Evolutionary conservation across 1,140 invertebrate genomes (phyloP).

Genomic region (Zaprionus taronus): DNA sequence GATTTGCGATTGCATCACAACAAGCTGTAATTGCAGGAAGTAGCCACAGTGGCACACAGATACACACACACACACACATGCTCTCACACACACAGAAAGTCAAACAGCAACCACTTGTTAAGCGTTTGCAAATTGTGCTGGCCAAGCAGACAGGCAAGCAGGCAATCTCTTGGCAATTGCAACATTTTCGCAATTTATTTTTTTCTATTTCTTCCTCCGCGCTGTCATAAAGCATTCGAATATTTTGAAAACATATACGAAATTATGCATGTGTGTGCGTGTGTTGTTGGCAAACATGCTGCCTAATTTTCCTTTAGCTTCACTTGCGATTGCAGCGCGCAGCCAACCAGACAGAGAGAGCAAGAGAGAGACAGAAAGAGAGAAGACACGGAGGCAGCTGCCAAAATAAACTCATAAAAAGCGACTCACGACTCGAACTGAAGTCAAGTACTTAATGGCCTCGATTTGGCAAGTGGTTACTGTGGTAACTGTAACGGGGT

Average conservation of each 20-base stretch:
- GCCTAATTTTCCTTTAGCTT: constrained; percentile 27
- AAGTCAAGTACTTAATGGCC: constrained; percentile 55
- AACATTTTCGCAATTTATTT: constrained; percentile 45
- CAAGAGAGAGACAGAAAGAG: neutral
- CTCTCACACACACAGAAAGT: constrained; percentile 19
- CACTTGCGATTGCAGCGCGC: constrained; percentile 45
- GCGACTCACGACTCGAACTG: constrained; percentile 12
- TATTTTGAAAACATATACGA: constrained; percentile 17
- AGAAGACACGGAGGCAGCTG: constrained; percentile 25
- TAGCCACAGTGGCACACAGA: constrained; percentile 28
- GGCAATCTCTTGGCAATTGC: constrained; percentile 33
- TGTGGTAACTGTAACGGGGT: constrained; percentile 44
- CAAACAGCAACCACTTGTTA: constrained; percentile 10
- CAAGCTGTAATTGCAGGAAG: constrained; percentile 73
- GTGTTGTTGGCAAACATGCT: constrained; percentile 9
- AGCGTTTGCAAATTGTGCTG: constrained; percentile 27
- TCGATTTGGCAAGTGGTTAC: constrained; percentile 41
- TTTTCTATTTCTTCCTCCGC: constrained; percentile 23
- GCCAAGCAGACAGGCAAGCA: constrained; percentile 7
- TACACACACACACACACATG: constrained; percentile 16
- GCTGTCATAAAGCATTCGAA: constrained; percentile 38
- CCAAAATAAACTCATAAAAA: constrained; percentile 35
- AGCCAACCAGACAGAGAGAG: constrained; percentile 18
- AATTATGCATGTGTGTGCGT: neutral
- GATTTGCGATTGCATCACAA: constrained; percentile 61